Percentiles rank a stretch among this genome's conserved stretches.
Evolutionary conservation across 2,113 vertebrate genomes (phyloP).

Genomic region (Zapus hudsonius): DNA sequence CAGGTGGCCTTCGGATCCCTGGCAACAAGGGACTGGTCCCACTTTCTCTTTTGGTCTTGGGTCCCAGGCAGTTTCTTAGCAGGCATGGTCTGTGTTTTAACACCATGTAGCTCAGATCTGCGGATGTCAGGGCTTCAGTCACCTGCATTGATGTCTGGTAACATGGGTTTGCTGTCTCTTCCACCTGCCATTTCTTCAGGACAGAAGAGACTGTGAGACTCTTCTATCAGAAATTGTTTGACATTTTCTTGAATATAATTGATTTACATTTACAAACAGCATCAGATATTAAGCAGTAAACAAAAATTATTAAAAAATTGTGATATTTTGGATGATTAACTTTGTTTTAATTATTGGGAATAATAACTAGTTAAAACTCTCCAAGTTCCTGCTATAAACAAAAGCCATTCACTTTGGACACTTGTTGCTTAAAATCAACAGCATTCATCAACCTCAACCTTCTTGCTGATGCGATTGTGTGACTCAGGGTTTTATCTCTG

Average conservation of each 20-base stretch:
- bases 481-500: too few relatives aligned
- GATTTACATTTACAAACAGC: background rate
- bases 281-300: background rate
- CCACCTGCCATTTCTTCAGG: background rate
- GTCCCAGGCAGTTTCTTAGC: too few relatives aligned
- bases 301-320: background rate
- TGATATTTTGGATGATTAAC: background rate
- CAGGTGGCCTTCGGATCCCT: too few relatives aligned
- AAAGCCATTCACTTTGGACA: background rate
- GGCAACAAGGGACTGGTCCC: too few relatives aligned
- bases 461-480: too few relatives aligned
- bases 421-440: background rate
- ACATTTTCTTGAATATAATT: background rate
- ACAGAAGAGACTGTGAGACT: background rate
- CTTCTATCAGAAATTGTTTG: background rate
- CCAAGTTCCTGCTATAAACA: background rate
- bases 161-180: background rate
- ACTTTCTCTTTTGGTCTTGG: too few relatives aligned
- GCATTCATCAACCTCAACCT: too few relatives aligned
- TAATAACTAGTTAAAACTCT: background rate
- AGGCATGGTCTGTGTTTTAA: too few relatives aligned
- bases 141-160: background rate
- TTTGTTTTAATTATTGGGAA: background rate
- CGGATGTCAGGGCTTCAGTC: background rate
- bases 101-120: fast-evolving